Conservation (phyloP, 2,797 vertebrate genomes). For the Euthynnus affinis region DNA sequence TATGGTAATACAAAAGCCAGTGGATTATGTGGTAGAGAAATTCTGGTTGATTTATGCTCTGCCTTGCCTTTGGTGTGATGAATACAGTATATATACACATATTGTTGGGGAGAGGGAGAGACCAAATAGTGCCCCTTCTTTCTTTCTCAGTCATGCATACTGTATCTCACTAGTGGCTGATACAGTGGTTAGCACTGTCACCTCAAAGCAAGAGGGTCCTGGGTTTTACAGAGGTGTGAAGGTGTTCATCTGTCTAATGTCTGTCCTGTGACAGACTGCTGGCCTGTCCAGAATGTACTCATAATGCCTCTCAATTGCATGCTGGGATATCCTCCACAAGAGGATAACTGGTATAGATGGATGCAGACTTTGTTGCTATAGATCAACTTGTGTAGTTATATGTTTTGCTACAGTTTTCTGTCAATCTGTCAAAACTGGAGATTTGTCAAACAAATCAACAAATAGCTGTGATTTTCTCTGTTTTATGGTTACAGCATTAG, state of each 20-base stretch:
- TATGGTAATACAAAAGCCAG: conserved; percentile 85
- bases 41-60: conserved; percentile 73
- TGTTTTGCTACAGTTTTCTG: background rate
- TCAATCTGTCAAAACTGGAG: background rate
- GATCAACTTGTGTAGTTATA: conserved; percentile 1
- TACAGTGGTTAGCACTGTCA: background rate
- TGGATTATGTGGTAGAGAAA: conserved; percentile 81
- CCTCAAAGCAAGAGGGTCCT: background rate
- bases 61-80: conserved; percentile 73
- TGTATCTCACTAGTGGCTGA: background rate
- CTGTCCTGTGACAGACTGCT: background rate
- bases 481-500: background rate
- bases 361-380: background rate
- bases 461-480: background rate
- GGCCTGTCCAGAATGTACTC: background rate
- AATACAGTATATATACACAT: conserved; percentile 33
- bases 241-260: conserved; percentile 1
- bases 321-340: conserved; percentile 7
- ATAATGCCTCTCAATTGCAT: conserved; percentile 1
- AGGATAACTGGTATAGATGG: background rate
- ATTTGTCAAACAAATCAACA: conserved; percentile 4
- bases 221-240: background rate
- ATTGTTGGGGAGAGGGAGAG: background rate
- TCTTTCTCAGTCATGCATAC: background rate
- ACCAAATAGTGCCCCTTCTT: background rate